Evolutionary conservation across 2,888 invertebrate genomes (phyloP).

Genomic region (Diabrotica balteata): DNA sequence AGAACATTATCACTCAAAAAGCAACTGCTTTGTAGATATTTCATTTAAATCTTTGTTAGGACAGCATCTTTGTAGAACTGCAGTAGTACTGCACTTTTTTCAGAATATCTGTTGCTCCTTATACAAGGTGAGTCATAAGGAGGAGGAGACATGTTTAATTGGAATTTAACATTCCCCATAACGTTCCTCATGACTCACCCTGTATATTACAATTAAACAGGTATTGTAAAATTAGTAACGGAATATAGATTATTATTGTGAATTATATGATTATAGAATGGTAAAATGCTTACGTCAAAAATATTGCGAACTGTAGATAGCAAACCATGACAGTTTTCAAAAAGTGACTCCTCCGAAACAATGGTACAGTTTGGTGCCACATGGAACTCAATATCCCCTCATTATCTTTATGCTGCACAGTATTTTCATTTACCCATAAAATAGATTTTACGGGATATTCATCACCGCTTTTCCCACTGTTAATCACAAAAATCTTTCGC

Average conservation of each 20-base stretch:
- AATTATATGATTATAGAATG: no score
- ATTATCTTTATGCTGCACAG: slow-evolving; percentile 35
- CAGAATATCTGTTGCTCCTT: no score
- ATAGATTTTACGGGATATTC: slow-evolving; percentile 53
- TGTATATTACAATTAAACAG: neutral
- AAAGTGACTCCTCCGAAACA: slow-evolving; percentile 52
- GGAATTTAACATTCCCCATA: no score
- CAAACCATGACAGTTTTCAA: slow-evolving; percentile 57
- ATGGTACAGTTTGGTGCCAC: slow-evolving; percentile 57
- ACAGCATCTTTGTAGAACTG: no score
- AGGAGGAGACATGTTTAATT: no score
- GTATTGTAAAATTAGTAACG: neutral
- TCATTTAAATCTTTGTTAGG: no score
- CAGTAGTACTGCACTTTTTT: no score
- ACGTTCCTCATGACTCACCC: no score
- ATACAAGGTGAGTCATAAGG: no score
- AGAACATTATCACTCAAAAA: no score
- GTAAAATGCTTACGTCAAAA: slow-evolving; percentile 53
- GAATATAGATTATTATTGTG: no score
- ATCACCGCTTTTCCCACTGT: slow-evolving; percentile 51
- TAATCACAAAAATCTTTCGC: slow-evolving; percentile 52
- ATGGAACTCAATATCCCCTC: slow-evolving; percentile 49
- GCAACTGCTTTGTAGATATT: no score
- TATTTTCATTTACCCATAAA: slow-evolving; percentile 49
- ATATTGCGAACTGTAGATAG: slow-evolving; percentile 58